Evolutionary conservation across 2,113 vertebrate species (phyloP), one percentile per base, ranked within the genome.

Genomic region (Blennius ocellaris): DNA sequence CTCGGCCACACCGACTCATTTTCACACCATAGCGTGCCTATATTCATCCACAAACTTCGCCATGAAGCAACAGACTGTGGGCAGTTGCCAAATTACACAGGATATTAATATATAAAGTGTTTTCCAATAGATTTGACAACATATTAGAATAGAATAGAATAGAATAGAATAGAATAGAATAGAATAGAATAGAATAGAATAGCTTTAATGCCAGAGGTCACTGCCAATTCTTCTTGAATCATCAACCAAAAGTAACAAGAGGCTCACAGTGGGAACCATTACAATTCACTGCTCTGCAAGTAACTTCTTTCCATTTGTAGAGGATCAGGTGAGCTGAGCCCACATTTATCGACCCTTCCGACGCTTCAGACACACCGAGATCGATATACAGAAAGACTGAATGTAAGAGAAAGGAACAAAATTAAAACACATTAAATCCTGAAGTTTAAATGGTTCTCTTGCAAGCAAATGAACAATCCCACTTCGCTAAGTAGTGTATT

Each of bases 1-100:
- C 63, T 81, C 51, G 72, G 82, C 73, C 82, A 84, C 54, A 78
- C 63, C 21, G 63, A 78, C 52, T 82, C 50, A 69, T 75, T 70
- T 76, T 74, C 65, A 74, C 15, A 49, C 43, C 68, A 57, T 78
- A 71, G 65, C 63, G 51, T 43, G 37, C 43, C 44, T 40, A 15
- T 17, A n/a, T 50, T 55, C 47, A n/a, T 72, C 59, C 75, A 47
- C 72, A 70, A 52, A 49, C 54, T 21, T 21, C 43, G n/a, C n/a
- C n/a, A n/a, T n/a, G n/a, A n/a, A n/a, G n/a, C n/a, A n/a, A n/a
- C n/a, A n/a, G n/a, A n/a, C n/a, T n/a, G n/a, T n/a, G 21, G 21
- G 21, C 21, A 30, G n/a, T 48, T 45, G 14, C 14, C 14, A 7
- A 48, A 48, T 3, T 15, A 48, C 45, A 48, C 15, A 4, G 2